Conservation (phyloP, 2,113 vertebrate species). For the Eurystomus gularis region DNA sequence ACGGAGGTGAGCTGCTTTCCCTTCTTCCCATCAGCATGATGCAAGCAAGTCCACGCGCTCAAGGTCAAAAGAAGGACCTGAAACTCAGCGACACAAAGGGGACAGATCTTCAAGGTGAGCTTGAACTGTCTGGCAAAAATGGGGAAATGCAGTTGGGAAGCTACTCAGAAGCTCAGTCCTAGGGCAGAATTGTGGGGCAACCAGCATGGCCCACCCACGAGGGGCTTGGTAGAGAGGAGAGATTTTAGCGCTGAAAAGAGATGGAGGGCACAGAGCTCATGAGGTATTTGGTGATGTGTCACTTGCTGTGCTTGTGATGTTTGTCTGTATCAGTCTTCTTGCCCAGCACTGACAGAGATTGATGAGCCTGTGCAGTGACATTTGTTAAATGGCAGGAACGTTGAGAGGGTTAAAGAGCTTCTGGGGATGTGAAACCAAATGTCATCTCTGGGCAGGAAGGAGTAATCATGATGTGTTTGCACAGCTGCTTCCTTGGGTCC, state of each 20-base stretch:
- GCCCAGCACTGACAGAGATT: not conserved
- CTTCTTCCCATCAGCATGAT: slow-evolving; percentile 24
- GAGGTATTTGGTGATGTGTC: not conserved
- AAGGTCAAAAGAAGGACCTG: slow-evolving; percentile 80
- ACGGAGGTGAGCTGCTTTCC: not conserved
- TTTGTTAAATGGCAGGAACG: slow-evolving; percentile 39
- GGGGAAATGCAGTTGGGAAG: not conserved
- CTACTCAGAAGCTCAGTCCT: not conserved
- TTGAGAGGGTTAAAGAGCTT: not conserved
- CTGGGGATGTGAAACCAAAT: slow-evolving; percentile 7
- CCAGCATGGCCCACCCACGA: not conserved
- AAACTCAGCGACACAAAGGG: slow-evolving; percentile 79
- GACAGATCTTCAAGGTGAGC: slow-evolving; percentile 84
- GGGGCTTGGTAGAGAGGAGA: not conserved
- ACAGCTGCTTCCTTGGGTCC: not conserved
- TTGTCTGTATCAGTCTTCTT: not conserved
- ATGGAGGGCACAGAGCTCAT: not conserved
- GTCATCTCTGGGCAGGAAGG: not conserved
- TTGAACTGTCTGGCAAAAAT: not conserved
- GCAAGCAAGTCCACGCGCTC: slow-evolving; percentile 72
- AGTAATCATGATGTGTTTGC: not conserved
- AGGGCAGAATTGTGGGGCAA: not conserved
- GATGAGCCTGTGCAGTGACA: slow-evolving; percentile 52
- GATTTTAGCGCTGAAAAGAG: not conserved
- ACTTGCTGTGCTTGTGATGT: not conserved